Evolutionary conservation across 2,888 invertebrate genomes (phyloP), one percentile per base, ranked within the genome.

Genomic region (Phalangium opilio): DNA sequence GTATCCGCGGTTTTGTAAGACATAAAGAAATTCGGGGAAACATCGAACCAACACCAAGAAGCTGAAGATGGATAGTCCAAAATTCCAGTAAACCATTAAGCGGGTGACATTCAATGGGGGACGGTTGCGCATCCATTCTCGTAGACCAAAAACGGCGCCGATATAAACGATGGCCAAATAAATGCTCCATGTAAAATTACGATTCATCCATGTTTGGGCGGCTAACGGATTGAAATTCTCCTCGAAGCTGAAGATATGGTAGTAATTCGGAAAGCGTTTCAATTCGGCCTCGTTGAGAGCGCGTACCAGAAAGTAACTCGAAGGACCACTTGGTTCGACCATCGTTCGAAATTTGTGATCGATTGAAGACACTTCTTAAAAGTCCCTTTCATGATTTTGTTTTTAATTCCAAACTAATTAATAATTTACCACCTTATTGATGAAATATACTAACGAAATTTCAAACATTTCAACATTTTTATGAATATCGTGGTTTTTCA

Each of bases 191-290:
- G 84, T 86, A 95, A 95, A 96, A 69, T 96, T 86, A 61, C 84
- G 79, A 57, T 81, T 77, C 90, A 96, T 93, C 89, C 91, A 95
- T 70, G 79, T 78, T 64, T 83, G 77, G 59, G 85, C 84, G 59
- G 81, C 78, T 61, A 81, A 76, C 63, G 89, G 85, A 63, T 85
- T 83, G 69, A 91, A 95, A 64, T 85, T 81, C 65, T 82, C 82
- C 71, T 96, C 95, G 64, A 95, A 91, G 63, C 86, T 82, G 71
- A 95, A 90, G 65, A 90, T 78, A 68, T 87, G 86, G 39, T 87
- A 84, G 69, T 91, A 90, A 69, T 91, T 90, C 54, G 47, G 50
- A 12, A 43, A 54, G 27, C 4, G 4, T 27, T 27, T 27, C 27
- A 7, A 7, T 4, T 4, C 8, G 4, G 4, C 27, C 5, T 8